Base-by-base conservation (phyloP, 2,888 invertebrate species). In the Eretmocerus hayati region DNA sequence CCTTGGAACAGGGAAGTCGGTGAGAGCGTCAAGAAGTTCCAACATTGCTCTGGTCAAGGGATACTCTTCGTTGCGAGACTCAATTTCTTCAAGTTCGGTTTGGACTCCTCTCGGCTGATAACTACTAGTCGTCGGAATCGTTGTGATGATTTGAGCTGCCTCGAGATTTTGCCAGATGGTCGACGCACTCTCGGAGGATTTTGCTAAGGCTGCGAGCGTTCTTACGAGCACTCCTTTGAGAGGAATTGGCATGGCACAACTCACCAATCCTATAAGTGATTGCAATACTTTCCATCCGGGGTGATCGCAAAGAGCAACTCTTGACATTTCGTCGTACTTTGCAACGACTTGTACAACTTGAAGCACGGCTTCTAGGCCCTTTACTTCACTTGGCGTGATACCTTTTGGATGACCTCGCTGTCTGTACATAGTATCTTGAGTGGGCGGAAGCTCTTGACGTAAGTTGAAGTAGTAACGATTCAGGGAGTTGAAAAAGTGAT, bases 81-180 rank as follows among this genome's bases (percentile, higher is more conserved):
- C 96, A 47, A 92, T 85, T 75, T 96, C 94, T 54, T 90, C 90
- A 22, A 96, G 75, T 72, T 96, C 96, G 0, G 87, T 85, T 72
- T 85, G 79, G 44, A 88, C 78, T 3, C 83, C 85, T 56, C 80
- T 70, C 31, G 81, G 81, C 56, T 82, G 81, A 57, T 81, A 82
- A 56, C 77, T 77, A 36, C 78, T 78, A 1, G 80, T 78, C 2
- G 78, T 75, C 1, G 83, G 82, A 33, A 83, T 71, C 0, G 85
- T 85, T 6, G 80, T 77, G 46, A 91, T 80, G 21, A 91, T 83
- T 61, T 87, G 89, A 0, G 89, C 85, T 2, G 84, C 81, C 73
- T 91, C 91, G 18, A 92, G 73, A 57, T 83, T 85, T 54, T 87
- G 87, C 94, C 94, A 95, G 58, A 93, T 80, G 50, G 82, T 82